Percentiles rank a stretch among this genome's conserved stretches.
Conservation (phyloP, 2,113 vertebrate genomes). For the Daubentonia madagascariensis region DNA sequence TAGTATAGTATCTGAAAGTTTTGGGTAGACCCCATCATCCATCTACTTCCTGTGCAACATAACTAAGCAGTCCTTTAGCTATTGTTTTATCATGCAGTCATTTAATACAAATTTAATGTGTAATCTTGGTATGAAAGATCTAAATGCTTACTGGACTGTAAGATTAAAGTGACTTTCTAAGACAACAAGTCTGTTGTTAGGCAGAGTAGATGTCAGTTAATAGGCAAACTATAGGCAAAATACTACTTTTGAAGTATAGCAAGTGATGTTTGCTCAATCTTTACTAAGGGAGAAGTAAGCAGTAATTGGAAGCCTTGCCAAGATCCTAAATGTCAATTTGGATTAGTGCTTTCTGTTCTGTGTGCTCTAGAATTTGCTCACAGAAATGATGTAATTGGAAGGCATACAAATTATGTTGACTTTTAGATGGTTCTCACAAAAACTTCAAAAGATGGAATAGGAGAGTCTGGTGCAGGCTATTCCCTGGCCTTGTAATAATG, state of each 20-base stretch:
- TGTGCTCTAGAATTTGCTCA: background rate
- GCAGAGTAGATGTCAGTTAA: background rate
- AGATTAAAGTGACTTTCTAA: background rate
- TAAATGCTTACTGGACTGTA: background rate
- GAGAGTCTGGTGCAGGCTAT: background rate
- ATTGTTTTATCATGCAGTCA: background rate
- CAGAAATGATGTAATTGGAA: background rate
- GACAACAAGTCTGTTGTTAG: background rate
- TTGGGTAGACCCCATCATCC: background rate
- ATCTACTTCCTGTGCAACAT: background rate
- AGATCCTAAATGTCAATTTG: background rate
- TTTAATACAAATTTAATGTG: background rate
- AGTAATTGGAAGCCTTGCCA: background rate
- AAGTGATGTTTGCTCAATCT: background rate
- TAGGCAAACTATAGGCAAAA: background rate
- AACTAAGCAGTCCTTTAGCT: background rate
- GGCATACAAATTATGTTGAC: background rate
- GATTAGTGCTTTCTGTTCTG: background rate
- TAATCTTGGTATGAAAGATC: background rate
- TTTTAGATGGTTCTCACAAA: background rate
- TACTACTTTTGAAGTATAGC: background rate
- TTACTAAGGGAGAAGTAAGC: background rate
- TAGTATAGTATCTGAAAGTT: background rate
- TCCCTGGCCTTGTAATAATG: background rate
- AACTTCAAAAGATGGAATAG: background rate